A percentile compares a stretch with the other conserved stretches of the same genome.
Conservation (phyloP, 2,113 vertebrate species). For the Neogale vison region DNA sequence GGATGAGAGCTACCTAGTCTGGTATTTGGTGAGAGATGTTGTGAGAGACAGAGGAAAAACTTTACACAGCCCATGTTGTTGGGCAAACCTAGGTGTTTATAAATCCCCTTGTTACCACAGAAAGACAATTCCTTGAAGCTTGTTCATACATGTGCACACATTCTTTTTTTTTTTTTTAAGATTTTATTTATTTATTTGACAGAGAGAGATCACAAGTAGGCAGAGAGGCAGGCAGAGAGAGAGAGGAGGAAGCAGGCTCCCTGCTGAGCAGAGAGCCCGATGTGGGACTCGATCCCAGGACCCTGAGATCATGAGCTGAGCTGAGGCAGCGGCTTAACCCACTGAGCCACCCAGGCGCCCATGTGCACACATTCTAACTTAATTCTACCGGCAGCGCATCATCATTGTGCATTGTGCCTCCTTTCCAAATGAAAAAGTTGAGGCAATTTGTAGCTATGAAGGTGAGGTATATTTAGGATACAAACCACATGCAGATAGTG, state of each 20-base stretch:
- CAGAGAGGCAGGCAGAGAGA: no score
- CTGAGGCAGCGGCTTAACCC: no score
- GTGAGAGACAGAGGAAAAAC: background rate
- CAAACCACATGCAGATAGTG: background rate
- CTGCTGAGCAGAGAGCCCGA: no score
- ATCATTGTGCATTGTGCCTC: background rate
- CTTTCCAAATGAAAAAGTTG: slow-evolving; percentile 28
- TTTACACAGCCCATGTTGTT: background rate
- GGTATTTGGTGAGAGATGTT: background rate
- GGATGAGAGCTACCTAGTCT: background rate
- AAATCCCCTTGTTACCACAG: background rate
- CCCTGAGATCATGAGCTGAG: no score
- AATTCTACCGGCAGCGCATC: background rate
- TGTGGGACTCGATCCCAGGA: no score
- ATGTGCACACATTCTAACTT: background rate
- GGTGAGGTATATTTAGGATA: slow-evolving; percentile 15
- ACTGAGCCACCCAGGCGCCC: no score
- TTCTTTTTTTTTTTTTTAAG: no score
- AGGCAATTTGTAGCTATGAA: background rate
- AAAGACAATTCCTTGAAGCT: background rate
- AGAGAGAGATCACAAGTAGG: no score
- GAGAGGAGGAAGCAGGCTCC: no score
- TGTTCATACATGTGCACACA: background rate
- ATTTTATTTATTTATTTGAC: no score
- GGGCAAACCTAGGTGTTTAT: background rate